phyloP scores from a whole-genome alignment of 2,113 vertebrate species.

The Rousettus leschenaultii region DNA sequence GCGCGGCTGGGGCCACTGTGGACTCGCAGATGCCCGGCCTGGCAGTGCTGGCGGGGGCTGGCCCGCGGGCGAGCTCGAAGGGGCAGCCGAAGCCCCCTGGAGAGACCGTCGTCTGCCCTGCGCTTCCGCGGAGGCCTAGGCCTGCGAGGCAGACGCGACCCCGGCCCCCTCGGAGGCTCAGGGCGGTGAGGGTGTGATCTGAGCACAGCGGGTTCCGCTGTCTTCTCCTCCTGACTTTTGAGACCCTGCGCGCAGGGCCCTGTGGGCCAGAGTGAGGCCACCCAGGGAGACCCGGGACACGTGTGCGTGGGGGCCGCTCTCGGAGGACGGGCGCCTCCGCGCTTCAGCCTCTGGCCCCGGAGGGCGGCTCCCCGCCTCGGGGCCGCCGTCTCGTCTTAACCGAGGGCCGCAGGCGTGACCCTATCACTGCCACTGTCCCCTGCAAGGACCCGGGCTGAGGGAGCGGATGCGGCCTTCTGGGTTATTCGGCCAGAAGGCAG shows the following conservation, averaged over 20 bases:
- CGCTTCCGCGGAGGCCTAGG: rapidly evolving
- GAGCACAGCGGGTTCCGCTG: rapidly evolving
- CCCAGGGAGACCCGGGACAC: neutral
- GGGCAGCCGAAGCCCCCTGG: neutral
- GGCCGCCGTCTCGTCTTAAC: too few relatives aligned
- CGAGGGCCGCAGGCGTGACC: neutral
- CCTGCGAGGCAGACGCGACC: too few relatives aligned
- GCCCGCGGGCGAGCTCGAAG: too few relatives aligned
- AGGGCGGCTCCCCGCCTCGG: rapidly evolving
- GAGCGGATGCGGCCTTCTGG: rapidly evolving
- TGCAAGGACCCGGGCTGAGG: rapidly evolving
- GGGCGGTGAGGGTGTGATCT: rapidly evolving
- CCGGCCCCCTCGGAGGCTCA: rapidly evolving
- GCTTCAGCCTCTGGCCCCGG: too few relatives aligned
- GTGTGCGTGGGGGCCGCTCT: rapidly evolving
- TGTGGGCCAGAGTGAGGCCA: neutral
- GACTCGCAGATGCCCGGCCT: too few relatives aligned
- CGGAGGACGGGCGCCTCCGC: rapidly evolving
- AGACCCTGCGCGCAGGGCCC: neutral
- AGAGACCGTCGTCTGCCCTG: neutral
- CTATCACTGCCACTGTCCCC: rapidly evolving
- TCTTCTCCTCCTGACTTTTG: neutral
- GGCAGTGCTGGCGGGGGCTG: too few relatives aligned
- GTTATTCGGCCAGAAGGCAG: neutral
- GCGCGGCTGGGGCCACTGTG: too few relatives aligned